Percentiles rank a stretch among this genome's conserved stretches.
phyloP scores from a whole-genome alignment of 2,113 vertebrate species.

The Brevimyrus niger region DNA sequence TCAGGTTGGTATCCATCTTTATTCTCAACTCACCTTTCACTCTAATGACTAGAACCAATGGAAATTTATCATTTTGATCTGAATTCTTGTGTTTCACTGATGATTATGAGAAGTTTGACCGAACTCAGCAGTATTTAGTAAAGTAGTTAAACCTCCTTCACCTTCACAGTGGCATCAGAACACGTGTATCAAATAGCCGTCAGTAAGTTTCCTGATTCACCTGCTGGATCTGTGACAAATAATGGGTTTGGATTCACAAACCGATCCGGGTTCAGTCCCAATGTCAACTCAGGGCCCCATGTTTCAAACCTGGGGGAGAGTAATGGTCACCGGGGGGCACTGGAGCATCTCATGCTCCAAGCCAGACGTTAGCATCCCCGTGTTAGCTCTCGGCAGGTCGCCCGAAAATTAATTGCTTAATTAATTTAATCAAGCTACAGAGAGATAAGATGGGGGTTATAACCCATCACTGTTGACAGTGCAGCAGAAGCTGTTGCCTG shows the following conservation, averaged over 20 bases:
- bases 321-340: background rate
- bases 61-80: background rate
- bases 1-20: background rate
- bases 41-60: background rate
- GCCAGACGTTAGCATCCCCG: background rate
- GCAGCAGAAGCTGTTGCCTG: conserved; percentile 14
- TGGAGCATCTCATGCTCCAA: background rate
- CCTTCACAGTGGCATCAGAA: background rate
- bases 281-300: background rate
- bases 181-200: background rate
- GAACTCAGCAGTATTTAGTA: background rate
- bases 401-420: background rate
- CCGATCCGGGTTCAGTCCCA: background rate
- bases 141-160: background rate
- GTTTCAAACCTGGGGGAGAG: background rate
- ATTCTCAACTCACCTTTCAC: background rate
- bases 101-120: conserved; percentile 1
- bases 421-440: conserved; percentile 14
- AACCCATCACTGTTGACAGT: conserved; percentile 19
- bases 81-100: background rate
- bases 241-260: background rate
- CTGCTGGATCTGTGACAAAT: background rate
- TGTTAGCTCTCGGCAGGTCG: background rate
- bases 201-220: background rate
- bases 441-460: conserved; percentile 25